A percentile compares a stretch with the other conserved stretches of the same genome.
Evolutionary conservation across 2,797 vertebrate genomes (phyloP).

Genomic region (Selene dorsalis): DNA sequence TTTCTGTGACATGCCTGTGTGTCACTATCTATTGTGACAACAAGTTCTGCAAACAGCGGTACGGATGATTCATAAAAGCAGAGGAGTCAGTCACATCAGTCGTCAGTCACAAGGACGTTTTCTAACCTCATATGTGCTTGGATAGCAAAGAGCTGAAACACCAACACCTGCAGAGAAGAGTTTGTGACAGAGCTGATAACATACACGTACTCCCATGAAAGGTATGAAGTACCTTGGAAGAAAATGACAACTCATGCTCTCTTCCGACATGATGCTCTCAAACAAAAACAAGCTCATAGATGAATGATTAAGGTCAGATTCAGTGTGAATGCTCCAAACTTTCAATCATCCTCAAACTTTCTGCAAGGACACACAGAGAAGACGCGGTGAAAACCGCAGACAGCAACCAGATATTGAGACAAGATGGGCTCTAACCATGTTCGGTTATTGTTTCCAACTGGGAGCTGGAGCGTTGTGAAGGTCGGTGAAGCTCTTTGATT

Average conservation of each 20-base stretch:
- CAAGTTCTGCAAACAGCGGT: slow-evolving; percentile 30
- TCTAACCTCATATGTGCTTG: slow-evolving; percentile 22
- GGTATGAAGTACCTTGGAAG: slow-evolving; percentile 14
- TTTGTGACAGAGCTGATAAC: slow-evolving; percentile 32
- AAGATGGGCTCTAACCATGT: slow-evolving; percentile 16
- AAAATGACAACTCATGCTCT: slow-evolving; percentile 19
- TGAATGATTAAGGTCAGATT: slow-evolving; percentile 26
- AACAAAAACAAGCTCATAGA: slow-evolving; percentile 27
- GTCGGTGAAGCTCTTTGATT: slow-evolving; percentile 63
- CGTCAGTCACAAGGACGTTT: slow-evolving; percentile 36
- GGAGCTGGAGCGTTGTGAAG: slow-evolving; percentile 53
- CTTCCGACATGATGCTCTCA: slow-evolving; percentile 32
- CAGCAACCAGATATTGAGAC: slow-evolving; percentile 49
- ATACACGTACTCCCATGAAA: slow-evolving; percentile 33
- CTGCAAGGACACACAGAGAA: slow-evolving; percentile 46
- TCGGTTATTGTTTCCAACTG: slow-evolving; percentile 47
- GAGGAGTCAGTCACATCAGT: slow-evolving; percentile 29
- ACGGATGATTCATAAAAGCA: slow-evolving; percentile 59
- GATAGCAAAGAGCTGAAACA: slow-evolving; percentile 38
- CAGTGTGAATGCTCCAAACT: slow-evolving; percentile 10
- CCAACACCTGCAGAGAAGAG: slow-evolving; percentile 36
- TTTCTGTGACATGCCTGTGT: slow-evolving; percentile 17
- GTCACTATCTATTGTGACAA: slow-evolving; percentile 20
- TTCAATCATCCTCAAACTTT: slow-evolving; percentile 38
- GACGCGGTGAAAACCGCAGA: slow-evolving; percentile 57